Evolutionary conservation across 2,888 invertebrate species (phyloP).

Genomic region (Chymomyza fuscimana): DNA sequence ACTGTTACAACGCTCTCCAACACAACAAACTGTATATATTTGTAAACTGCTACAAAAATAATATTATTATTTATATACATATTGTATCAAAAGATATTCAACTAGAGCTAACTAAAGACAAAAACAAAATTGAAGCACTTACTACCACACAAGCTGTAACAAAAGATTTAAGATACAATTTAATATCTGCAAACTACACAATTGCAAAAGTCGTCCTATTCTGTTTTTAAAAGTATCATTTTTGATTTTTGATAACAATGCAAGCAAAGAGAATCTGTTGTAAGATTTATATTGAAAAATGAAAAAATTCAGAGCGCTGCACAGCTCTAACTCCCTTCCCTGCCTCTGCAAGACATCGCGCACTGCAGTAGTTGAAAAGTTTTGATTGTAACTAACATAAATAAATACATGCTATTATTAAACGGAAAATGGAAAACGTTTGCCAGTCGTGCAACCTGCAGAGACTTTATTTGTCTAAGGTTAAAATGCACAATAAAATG

Average conservation of each 20-base stretch:
- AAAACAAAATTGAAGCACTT: neutral
- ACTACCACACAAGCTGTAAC: neutral
- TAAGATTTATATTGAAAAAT: conserved; percentile 60
- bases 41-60: conserved; percentile 2
- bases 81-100: conserved; percentile 4
- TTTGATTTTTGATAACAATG: conserved; percentile 36
- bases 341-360: too few species aligned
- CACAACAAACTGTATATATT: neutral
- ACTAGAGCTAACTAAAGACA: neutral
- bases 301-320: conserved; percentile 2
- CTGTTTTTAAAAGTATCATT: conserved; percentile 13
- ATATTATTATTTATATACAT: neutral
- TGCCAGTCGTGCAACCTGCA: conserved; percentile 62
- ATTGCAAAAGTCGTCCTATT: conserved; percentile 58
- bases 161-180: neutral
- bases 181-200: neutral
- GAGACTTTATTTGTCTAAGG: conserved; percentile 78
- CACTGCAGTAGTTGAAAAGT: too few species aligned
- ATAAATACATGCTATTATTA: too few species aligned
- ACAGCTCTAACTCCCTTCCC: too few species aligned
- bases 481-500: conserved; percentile 32
- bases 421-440: too few species aligned
- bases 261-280: conserved; percentile 66
- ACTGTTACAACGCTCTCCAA: neutral
- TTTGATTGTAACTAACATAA: too few species aligned